phyloP scores from a whole-genome alignment of 2,113 vertebrate genomes.

The Lophotis ruficrista region DNA sequence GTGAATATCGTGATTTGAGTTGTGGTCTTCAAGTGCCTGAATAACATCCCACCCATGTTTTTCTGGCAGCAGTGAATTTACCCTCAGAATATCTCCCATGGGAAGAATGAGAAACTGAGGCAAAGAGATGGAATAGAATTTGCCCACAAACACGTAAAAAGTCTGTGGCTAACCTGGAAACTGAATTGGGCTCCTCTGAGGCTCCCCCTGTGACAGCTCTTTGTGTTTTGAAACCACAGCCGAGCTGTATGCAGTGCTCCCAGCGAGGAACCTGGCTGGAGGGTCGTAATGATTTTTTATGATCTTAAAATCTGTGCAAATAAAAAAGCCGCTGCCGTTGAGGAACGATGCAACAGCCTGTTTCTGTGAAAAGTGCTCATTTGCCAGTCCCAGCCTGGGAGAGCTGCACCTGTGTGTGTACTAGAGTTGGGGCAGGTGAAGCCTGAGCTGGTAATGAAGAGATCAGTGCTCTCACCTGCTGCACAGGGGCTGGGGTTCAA shows the following conservation, averaged over 20 bases:
- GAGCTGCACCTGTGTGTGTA: neutral
- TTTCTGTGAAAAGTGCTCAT: neutral
- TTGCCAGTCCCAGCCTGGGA: neutral
- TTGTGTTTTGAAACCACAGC: neutral
- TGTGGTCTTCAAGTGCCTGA: neutral
- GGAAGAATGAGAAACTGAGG: neutral
- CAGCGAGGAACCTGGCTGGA: neutral
- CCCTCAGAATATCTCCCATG: neutral
- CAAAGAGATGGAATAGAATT: neutral
- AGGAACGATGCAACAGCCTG: neutral
- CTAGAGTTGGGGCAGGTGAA: neutral
- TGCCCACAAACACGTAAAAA: neutral
- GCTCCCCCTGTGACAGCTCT: neutral
- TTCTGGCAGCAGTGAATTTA: neutral
- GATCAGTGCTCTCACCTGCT: neutral
- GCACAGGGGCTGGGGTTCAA: rapidly evolving
- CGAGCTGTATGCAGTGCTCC: neutral
- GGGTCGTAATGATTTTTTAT: neutral
- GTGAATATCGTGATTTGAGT: neutral
- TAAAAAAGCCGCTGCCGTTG: rapidly evolving
- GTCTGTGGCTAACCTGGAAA: neutral
- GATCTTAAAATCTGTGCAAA: neutral
- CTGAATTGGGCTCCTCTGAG: neutral
- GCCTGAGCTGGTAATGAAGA: neutral
- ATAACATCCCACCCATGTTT: neutral